Percentiles rank a stretch among this genome's conserved stretches.
Evolutionary conservation across 1,140 invertebrate species (phyloP).

Genomic region (Sycobia sp.): DNA sequence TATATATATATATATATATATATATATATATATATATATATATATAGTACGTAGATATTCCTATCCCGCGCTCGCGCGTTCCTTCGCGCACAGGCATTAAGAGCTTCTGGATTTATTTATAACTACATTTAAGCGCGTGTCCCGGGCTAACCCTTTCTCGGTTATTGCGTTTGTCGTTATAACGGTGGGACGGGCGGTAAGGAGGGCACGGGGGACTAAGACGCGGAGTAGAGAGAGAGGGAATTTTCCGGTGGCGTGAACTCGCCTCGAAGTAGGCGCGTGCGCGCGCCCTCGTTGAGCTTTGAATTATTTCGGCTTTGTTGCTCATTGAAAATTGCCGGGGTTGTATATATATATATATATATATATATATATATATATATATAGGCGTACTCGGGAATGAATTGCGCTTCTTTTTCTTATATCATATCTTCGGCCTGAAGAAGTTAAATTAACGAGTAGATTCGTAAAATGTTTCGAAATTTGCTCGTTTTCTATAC

Average conservation of each 20-base stretch:
- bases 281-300: conserved; percentile 21
- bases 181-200: conserved; percentile 19
- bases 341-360: background rate
- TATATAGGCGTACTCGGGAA: too few relatives aligned
- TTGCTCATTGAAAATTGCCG: conserved; percentile 28
- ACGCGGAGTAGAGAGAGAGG: background rate
- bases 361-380: background rate
- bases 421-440: too few relatives aligned
- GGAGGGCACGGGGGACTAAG: background rate
- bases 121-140: conserved; percentile 63
- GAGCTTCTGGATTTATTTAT: conserved; percentile 64
- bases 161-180: conserved; percentile 59
- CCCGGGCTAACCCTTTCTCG: conserved; percentile 49
- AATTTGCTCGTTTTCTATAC: too few relatives aligned
- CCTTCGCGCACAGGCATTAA: conserved; percentile 51
- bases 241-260: conserved; percentile 24
- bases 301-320: conserved; percentile 34
- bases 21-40: too few relatives aligned
- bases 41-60: too few relatives aligned
- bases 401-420: too few relatives aligned
- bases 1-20: too few relatives aligned
- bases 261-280: background rate
- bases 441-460: too few relatives aligned
- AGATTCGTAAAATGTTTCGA: too few relatives aligned
- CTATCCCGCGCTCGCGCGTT: conserved; percentile 2